Percentiles rank a stretch among this genome's conserved stretches.
phyloP scores from a whole-genome alignment of 1,140 invertebrate species.

The Euura lappo region DNA sequence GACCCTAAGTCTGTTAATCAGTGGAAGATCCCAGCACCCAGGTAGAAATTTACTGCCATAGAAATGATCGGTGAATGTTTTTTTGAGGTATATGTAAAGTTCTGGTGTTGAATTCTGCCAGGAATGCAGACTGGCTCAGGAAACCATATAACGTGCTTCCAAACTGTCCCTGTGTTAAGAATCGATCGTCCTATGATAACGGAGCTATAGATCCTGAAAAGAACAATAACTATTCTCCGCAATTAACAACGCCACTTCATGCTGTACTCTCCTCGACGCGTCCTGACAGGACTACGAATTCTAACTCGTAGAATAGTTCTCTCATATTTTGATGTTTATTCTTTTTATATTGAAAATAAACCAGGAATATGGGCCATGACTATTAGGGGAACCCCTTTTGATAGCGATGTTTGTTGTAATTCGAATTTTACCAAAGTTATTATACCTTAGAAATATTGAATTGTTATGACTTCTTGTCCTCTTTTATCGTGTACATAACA shows the following conservation, averaged over 20 bases:
- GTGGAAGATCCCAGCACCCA: constrained; percentile 1
- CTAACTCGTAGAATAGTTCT: no score
- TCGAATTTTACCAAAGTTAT: neutral
- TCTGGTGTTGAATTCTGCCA: constrained; percentile 30
- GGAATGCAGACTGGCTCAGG: constrained; percentile 41
- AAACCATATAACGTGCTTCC: constrained; percentile 39
- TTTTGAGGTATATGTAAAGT: neutral
- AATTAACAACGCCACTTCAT: constrained; percentile 21
- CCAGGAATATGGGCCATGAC: no score
- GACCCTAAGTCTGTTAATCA: constrained; percentile 9
- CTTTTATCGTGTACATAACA: neutral
- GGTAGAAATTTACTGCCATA: neutral
- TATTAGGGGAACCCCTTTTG: neutral
- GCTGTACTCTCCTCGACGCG: constrained; percentile 11
- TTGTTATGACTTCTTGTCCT: neutral
- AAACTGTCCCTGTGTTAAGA: constrained; percentile 20
- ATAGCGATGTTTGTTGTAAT: neutral
- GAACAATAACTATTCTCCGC: constrained; percentile 38
- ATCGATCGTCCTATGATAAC: constrained; percentile 18
- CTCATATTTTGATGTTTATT: no score
- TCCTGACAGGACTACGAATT: no score
- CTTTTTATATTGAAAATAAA: no score
- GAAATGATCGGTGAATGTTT: no score
- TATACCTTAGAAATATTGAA: neutral
- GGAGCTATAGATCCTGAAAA: constrained; percentile 6